Conservation (phyloP, 2,797 vertebrate species). For the Typhlichthys subterraneus region DNA sequence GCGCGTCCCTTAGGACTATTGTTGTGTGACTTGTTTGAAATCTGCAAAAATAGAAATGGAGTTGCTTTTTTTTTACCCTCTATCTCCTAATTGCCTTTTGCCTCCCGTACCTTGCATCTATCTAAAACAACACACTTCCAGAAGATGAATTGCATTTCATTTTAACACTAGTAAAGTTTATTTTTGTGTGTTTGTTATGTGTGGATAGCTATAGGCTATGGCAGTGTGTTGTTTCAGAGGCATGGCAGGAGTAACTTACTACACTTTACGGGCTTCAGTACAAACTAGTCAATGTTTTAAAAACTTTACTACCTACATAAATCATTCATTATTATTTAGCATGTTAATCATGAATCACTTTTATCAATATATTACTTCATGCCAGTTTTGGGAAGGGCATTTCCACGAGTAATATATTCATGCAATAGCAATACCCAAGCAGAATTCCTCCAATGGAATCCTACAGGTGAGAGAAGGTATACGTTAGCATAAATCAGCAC, state of each 20-base stretch:
- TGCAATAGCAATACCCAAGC: too few relatives aligned
- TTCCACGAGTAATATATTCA: too few relatives aligned
- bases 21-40: constrained; percentile 65
- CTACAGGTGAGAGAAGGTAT: too few relatives aligned
- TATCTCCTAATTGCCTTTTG: constrained; percentile 54
- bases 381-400: too few relatives aligned
- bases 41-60: constrained; percentile 53
- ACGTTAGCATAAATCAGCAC: too few relatives aligned
- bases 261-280: too few relatives aligned
- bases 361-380: too few relatives aligned
- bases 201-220: constrained; percentile 23
- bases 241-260: constrained; percentile 9
- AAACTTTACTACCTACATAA: too few relatives aligned
- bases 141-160: constrained; percentile 49
- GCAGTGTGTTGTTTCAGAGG: constrained; percentile 32
- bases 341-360: too few relatives aligned
- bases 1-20: constrained; percentile 47
- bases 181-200: constrained; percentile 49
- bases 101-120: constrained; percentile 13
- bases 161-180: constrained; percentile 55
- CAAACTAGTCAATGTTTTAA: too few relatives aligned
- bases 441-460: too few relatives aligned
- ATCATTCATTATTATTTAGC: too few relatives aligned
- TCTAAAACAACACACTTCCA: constrained; percentile 28
- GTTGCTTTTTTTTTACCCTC: constrained; percentile 30